These are phyloP conservation scores for Pampus argenteus DNA, from an alignment of 2,797 vertebrate genomes.

Conservation along the genomic window DNA sequence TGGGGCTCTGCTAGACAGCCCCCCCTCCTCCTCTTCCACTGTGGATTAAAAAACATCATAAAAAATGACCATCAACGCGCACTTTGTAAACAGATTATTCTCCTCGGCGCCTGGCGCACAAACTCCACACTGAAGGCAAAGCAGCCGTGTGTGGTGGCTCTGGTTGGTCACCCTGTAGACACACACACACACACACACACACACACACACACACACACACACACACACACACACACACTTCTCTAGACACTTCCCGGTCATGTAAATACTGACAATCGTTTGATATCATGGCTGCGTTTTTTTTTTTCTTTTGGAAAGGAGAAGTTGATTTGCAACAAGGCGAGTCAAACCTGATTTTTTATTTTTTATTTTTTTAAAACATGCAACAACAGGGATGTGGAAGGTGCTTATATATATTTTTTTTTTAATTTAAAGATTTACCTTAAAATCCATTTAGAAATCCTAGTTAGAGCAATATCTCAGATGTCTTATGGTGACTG, in stretches of 20 bases:
- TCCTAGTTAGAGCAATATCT: conserved; percentile 13
- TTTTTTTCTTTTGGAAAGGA: conserved; percentile 51
- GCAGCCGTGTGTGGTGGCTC: conserved; percentile 42
- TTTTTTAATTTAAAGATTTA: conserved; percentile 25
- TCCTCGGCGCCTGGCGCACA: conserved; percentile 72
- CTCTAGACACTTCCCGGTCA: conserved; percentile 58
- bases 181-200: conserved; percentile 44
- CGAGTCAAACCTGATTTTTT: conserved; percentile 54
- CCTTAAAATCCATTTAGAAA: conserved; percentile 7
- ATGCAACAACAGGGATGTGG: too few species aligned
- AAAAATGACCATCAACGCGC: conserved; percentile 83
- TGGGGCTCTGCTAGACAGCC: conserved; percentile 86
- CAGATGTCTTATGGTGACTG: not conserved
- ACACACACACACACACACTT: conserved; percentile 35
- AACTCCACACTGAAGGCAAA: conserved; percentile 53
- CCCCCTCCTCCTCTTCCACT: conserved; percentile 53
- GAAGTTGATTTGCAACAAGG: conserved; percentile 67
- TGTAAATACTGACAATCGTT: conserved; percentile 72
- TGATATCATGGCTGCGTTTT: conserved; percentile 66
- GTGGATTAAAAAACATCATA: conserved; percentile 85
- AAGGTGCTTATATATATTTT: conserved; percentile 1
- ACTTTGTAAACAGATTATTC: conserved; percentile 81
- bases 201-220: too few species aligned
- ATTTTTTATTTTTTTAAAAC: too few species aligned
- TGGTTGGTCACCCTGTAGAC: conserved; percentile 45